A percentile compares a stretch with the other conserved stretches of the same genome.
These are phyloP conservation scores for Gryllus bimaculatus DNA, from an alignment of 1,140 invertebrate genomes.

Conservation along the genomic window DNA sequence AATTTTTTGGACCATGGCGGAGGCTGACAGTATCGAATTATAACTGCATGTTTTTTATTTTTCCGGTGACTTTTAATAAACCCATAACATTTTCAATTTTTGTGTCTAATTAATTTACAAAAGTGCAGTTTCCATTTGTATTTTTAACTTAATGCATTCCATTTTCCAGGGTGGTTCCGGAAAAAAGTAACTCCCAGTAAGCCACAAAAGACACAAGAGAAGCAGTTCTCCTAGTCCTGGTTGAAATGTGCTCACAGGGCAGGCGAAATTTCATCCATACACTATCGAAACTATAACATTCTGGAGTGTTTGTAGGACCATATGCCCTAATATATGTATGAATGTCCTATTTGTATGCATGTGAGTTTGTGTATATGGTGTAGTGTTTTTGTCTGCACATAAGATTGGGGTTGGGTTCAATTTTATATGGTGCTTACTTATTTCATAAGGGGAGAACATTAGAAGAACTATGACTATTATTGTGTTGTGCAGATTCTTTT, in stretches of 20 bases:
- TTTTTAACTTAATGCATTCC: slow-evolving; percentile 9
- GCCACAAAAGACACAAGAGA: neutral
- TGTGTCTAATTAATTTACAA: no score
- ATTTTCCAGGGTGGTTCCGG: slow-evolving; percentile 35
- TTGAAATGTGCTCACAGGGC: neutral
- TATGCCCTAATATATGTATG: slow-evolving; percentile 11
- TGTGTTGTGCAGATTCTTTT: slow-evolving; percentile 2
- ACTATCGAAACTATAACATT: neutral
- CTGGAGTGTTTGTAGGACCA: slow-evolving; percentile 14
- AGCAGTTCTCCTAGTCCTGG: neutral
- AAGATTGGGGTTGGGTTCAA: slow-evolving; percentile 2
- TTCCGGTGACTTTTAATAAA: neutral
- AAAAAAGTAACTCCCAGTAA: slow-evolving; percentile 35
- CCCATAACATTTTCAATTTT: neutral
- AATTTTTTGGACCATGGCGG: neutral
- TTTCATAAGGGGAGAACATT: neutral
- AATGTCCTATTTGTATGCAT: slow-evolving; percentile 4
- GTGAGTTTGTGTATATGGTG: slow-evolving; percentile 11
- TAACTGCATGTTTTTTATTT: neutral
- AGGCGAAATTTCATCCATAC: neutral
- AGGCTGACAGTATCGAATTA: neutral
- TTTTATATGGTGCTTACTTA: slow-evolving; percentile 12
- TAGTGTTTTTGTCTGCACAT: slow-evolving; percentile 11
- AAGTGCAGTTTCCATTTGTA: neutral
- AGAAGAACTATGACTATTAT: neutral